phyloP scores from a whole-genome alignment of 2,888 invertebrate genomes.

The Eristalis tenax region DNA sequence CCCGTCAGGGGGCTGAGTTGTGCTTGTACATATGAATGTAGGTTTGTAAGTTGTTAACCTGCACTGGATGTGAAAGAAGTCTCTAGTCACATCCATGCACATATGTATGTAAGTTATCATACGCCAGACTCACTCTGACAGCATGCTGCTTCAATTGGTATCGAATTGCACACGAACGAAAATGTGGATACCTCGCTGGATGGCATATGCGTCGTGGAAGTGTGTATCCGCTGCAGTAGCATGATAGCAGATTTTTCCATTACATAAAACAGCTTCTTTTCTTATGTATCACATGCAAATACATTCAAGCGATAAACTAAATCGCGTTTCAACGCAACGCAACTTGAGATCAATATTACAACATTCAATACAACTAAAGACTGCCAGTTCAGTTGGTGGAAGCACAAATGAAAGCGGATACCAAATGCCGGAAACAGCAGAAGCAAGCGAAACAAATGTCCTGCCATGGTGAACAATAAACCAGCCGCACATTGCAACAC shows the following conservation, averaged over 20 bases:
- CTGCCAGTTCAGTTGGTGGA: neutral
- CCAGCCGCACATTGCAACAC: slow-evolving; percentile 13
- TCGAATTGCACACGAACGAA: slow-evolving; percentile 22
- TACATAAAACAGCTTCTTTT: neutral
- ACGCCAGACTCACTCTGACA: slow-evolving; percentile 1
- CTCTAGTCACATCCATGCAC: slow-evolving; percentile 12
- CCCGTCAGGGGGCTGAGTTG: neutral
- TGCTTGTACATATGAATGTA: neutral
- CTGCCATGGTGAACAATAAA: slow-evolving; percentile 8
- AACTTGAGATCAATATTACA: neutral
- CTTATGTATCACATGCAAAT: neutral
- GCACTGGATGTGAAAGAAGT: neutral
- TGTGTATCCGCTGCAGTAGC: neutral
- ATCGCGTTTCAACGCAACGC: neutral
- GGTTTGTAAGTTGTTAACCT: neutral
- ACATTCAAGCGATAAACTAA: neutral
- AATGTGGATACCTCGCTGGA: slow-evolving; percentile 6
- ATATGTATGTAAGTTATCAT: slow-evolving; percentile 2
- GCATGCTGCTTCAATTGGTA: slow-evolving; percentile 17
- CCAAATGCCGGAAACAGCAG: slow-evolving; percentile 31
- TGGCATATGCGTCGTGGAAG: slow-evolving; percentile 5
- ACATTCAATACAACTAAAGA: neutral
- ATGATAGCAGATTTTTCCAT: slow-evolving; percentile 1
- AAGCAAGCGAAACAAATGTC: slow-evolving; percentile 7
- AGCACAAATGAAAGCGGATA: slow-evolving; percentile 10